Evolutionary conservation across 2,888 invertebrate species (phyloP), one percentile per base, ranked within the genome.

Genomic region (Volucella inflata): DNA sequence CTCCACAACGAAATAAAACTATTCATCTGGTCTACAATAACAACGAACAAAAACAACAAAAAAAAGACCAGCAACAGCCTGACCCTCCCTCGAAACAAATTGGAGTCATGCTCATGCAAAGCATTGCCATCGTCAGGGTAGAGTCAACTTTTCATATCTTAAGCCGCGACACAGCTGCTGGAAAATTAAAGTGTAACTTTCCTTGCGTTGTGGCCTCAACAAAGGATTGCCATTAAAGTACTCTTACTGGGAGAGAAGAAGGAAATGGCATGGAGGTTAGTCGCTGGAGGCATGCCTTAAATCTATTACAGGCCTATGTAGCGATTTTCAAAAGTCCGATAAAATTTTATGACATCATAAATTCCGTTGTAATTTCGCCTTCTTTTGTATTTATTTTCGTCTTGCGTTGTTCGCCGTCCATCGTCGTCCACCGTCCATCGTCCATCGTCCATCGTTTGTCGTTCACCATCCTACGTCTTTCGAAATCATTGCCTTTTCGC

Each of bases 331-430:
- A 85, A 85, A 81, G 85, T 81, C 76, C 81, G 85, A 85, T 85
- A 85, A 85, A 85, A 85, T 85, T 85, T 85, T 81, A 85, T 81
- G 76, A 81, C 81, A 77, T 46, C 81, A 85, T 85, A 77, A 85
- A 85, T 85, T 81, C 44, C 64, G 40, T 55, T 44, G 85, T 85
- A 85, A 85, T 85, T 85, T 85, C 67, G 53, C 62, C 62, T 77
- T 76, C 51, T 53, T 77, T 60, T 60, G 46, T 53, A 42, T 62
- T 65, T 70, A 42, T 67, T 67, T 82, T 51, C 9, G 48, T 9
- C n/a, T 67, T 42, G 12, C 60, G 10, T 48, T 36, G 44, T 57
- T 57, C 21, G 60, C 51, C 40, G 38, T 14, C 30, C 10, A 1
- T 38, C 30, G 30, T 48, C 44, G 38, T 60, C 36, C 21, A 17